A percentile compares a stretch with the other conserved stretches of the same genome.
Conservation (phyloP, 2,113 vertebrate species). For the Ceuthmochares aereus region DNA sequence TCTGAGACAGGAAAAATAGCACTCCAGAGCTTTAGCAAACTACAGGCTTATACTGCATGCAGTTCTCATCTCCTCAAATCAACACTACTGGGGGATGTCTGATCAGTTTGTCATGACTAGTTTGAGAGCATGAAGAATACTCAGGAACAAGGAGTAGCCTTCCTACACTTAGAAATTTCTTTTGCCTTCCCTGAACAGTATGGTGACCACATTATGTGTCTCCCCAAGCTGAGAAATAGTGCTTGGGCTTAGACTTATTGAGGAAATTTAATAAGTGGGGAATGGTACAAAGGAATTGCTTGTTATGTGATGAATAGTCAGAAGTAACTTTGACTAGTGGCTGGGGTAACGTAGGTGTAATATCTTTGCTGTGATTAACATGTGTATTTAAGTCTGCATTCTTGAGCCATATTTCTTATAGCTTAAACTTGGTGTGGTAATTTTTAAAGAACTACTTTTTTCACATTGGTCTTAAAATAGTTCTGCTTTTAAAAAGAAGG, state of each 20-base stretch:
- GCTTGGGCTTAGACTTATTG: background rate
- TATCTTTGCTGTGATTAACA: background rate
- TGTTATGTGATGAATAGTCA: background rate
- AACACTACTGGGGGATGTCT: fast-evolving
- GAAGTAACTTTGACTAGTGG: background rate
- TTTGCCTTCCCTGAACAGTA: background rate
- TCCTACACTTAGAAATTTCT: background rate
- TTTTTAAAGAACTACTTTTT: background rate
- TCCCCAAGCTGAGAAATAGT: background rate
- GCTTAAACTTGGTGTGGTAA: background rate
- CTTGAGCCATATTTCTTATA: background rate
- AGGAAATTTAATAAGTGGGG: background rate
- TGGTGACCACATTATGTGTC: background rate
- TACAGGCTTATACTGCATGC: background rate
- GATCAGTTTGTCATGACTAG: background rate
- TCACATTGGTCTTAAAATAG: background rate
- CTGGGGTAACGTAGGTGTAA: background rate
- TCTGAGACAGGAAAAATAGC: background rate
- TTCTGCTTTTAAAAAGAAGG: background rate
- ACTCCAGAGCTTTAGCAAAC: background rate
- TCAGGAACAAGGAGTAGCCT: background rate
- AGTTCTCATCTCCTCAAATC: background rate
- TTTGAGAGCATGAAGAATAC: fast-evolving
- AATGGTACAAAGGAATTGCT: background rate
- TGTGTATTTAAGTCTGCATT: background rate